Evolutionary conservation across 1,140 invertebrate species (phyloP).

Genomic region (Conus betulinus): DNA sequence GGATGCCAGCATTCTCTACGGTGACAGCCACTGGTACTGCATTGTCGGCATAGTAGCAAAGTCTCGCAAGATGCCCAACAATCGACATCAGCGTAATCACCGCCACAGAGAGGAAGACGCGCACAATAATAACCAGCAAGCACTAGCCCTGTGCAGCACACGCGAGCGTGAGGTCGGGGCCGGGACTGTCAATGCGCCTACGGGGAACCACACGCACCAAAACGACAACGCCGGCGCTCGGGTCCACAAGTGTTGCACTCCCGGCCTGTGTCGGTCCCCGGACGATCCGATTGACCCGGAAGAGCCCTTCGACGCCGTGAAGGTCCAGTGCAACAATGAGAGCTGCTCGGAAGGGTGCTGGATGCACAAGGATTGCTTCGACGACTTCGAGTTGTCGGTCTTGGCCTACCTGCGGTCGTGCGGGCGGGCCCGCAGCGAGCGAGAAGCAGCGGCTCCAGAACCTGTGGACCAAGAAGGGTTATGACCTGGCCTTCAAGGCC

Average conservation of each 20-base stretch:
- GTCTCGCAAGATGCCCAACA: conserved; percentile 62
- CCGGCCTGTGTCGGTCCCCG: conserved; percentile 67
- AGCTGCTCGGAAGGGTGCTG: conserved; percentile 89
- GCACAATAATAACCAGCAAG: conserved; percentile 59
- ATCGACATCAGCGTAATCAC: conserved; percentile 61
- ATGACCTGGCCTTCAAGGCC: conserved; percentile 93
- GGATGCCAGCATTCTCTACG: neutral
- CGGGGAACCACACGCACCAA: conserved; percentile 33
- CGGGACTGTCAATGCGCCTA: conserved; percentile 14
- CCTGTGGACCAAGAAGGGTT: conserved; percentile 97
- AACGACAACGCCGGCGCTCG: conserved; percentile 50
- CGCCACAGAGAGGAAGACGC: conserved; percentile 59
- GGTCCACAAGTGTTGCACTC: conserved; percentile 63
- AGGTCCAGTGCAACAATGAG: conserved; percentile 97
- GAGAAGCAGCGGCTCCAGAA: conserved; percentile 95
- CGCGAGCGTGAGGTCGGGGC: neutral
- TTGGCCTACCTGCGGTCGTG: conserved; percentile 91
- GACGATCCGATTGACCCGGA: conserved; percentile 82
- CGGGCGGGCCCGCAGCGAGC: conserved; percentile 91
- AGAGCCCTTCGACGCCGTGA: conserved; percentile 85
- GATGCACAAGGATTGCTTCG: conserved; percentile 97
- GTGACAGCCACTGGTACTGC: conserved; percentile 1
- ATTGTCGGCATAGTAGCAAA: neutral
- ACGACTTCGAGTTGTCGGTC: conserved; percentile 92
- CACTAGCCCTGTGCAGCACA: neutral